A percentile compares a stretch with the other conserved stretches of the same genome.
Evolutionary conservation across 1,140 invertebrate genomes (phyloP).

Genomic region (Frieseomelitta varia): DNA sequence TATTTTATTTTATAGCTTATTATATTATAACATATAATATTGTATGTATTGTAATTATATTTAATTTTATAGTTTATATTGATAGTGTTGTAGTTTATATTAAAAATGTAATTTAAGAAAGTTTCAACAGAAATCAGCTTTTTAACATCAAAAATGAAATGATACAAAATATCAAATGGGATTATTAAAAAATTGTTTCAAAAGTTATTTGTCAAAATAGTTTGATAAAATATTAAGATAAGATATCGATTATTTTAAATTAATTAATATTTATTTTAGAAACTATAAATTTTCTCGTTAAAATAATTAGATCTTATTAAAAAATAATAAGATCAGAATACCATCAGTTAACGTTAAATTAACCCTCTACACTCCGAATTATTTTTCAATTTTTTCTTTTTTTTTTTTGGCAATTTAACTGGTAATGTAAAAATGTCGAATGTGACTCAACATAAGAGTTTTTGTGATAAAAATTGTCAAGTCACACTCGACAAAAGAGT

Average conservation of each 20-base stretch:
- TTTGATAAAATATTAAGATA: not conserved
- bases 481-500: too few species aligned
- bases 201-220: not conserved
- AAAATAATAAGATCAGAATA: not conserved
- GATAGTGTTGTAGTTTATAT: not conserved
- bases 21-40: too few species aligned
- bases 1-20: too few species aligned
- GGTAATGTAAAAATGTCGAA: too few species aligned
- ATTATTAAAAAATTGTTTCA: not conserved
- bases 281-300: not conserved
- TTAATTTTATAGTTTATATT: too few species aligned
- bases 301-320: not conserved
- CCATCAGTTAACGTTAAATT: too few species aligned
- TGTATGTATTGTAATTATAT: too few species aligned
- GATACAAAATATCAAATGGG: not conserved
- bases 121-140: not conserved
- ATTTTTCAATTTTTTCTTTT: too few species aligned
- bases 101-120: not conserved
- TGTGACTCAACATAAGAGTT: too few species aligned
- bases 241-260: not conserved
- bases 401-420: too few species aligned
- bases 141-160: not conserved
- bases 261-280: not conserved
- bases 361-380: too few species aligned
- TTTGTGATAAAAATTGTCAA: too few species aligned